Conservation (phyloP, 2,797 vertebrate genomes). For the Smutsia gigantea region DNA sequence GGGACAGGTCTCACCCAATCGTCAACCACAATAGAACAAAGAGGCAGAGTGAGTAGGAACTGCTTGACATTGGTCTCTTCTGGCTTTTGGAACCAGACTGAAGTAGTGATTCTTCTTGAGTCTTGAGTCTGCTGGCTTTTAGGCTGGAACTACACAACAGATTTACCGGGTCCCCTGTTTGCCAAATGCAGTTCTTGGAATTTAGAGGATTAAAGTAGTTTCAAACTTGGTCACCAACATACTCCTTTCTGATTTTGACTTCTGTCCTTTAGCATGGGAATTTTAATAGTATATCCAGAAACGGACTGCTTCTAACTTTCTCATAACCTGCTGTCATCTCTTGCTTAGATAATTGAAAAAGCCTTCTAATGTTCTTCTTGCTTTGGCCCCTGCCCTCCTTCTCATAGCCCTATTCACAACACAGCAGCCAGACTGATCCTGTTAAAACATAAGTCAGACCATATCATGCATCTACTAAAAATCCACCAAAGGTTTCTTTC, state of each 20-base stretch:
- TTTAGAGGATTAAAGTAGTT: background rate
- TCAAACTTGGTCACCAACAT: background rate
- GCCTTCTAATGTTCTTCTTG: background rate
- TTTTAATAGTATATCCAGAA: background rate
- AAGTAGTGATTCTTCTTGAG: background rate
- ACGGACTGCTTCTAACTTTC: background rate
- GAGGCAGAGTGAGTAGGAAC: background rate
- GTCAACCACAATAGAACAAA: background rate
- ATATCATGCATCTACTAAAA: background rate
- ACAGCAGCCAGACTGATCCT: background rate
- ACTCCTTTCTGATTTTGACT: background rate
- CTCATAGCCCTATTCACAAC: background rate
- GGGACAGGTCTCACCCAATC: background rate
- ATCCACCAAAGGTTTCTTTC: background rate
- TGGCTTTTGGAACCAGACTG: background rate
- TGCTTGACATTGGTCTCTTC: background rate
- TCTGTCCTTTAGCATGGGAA: background rate
- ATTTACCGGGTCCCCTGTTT: background rate
- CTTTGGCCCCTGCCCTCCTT: background rate
- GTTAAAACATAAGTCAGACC: background rate
- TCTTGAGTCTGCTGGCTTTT: background rate
- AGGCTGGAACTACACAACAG: background rate
- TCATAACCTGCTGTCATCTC: background rate
- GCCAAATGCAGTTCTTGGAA: background rate
- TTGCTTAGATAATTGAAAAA: background rate